Conservation (phyloP, 2,888 invertebrate genomes). For the Sinodicranocentrus sp. region DNA sequence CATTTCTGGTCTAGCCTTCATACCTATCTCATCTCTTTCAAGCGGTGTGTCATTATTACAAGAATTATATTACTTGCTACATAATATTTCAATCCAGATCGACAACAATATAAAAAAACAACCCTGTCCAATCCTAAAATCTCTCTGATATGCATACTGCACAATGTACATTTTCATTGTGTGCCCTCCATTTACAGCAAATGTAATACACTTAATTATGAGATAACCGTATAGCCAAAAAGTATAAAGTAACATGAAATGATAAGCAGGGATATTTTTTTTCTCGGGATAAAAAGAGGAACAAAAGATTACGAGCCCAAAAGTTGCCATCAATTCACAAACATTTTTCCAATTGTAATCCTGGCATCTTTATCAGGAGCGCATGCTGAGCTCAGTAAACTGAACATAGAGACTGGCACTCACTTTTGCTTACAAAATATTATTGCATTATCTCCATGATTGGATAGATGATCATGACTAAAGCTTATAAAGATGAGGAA, state of each 20-base stretch:
- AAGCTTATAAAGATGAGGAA: slow-evolving; percentile 3
- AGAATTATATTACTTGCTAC: slow-evolving; percentile 52
- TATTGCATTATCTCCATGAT: slow-evolving; percentile 45
- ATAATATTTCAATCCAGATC: slow-evolving; percentile 54
- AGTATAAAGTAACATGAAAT: no score
- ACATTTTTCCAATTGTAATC: slow-evolving; percentile 9
- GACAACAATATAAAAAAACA: slow-evolving; percentile 7
- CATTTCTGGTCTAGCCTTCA: neutral
- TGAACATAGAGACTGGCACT: slow-evolving; percentile 32
- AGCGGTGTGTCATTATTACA: slow-evolving; percentile 44
- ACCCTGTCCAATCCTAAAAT: neutral
- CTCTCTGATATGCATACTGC: slow-evolving; percentile 49
- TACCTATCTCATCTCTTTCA: slow-evolving; percentile 18
- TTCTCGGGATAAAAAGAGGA: no score
- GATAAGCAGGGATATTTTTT: no score
- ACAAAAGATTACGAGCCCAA: slow-evolving; percentile 8
- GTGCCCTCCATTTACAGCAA: no score
- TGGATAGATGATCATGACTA: slow-evolving; percentile 8
- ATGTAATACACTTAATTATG: neutral
- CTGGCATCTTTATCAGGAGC: slow-evolving; percentile 42
- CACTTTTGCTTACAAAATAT: slow-evolving; percentile 51
- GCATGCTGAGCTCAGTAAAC: slow-evolving; percentile 49
- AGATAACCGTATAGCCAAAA: no score
- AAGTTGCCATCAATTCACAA: neutral
- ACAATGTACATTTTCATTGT: no score